These are phyloP conservation scores for Forficula auricularia DNA, from an alignment of 1,140 invertebrate species.

Conservation along the genomic window DNA sequence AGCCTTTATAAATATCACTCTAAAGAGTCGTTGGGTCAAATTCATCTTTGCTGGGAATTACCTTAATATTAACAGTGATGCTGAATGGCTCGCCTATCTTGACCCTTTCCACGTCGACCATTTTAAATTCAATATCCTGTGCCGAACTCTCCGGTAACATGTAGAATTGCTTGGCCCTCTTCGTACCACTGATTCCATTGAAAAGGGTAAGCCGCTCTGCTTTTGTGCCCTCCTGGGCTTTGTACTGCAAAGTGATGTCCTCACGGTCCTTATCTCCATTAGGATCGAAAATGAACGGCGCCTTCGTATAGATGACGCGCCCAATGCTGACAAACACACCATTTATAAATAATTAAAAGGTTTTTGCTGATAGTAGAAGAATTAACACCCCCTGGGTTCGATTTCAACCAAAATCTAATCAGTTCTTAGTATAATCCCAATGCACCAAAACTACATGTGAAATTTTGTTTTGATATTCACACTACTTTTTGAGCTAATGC, in stretches of 20 bases:
- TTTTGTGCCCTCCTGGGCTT: slow-evolving; percentile 49
- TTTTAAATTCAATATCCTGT: slow-evolving; percentile 48
- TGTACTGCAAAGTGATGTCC: slow-evolving; percentile 55
- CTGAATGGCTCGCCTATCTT: slow-evolving; percentile 47
- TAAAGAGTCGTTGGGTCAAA: too few relatives aligned
- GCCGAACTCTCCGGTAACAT: slow-evolving; percentile 31
- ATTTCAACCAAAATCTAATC: too few relatives aligned
- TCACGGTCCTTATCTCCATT: slow-evolving; percentile 45
- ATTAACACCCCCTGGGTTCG: too few relatives aligned
- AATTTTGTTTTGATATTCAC: too few relatives aligned
- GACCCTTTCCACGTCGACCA: slow-evolving; percentile 46
- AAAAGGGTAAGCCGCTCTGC: slow-evolving; percentile 46
- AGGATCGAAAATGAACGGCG: slow-evolving; percentile 47
- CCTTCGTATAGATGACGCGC: slow-evolving; percentile 56
- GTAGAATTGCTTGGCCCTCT: slow-evolving; percentile 45
- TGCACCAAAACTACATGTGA: too few relatives aligned
- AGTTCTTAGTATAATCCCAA: too few relatives aligned
- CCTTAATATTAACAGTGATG: slow-evolving; percentile 41
- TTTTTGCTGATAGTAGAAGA: too few relatives aligned
- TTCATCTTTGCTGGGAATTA: slow-evolving; percentile 11
- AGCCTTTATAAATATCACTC: too few relatives aligned
- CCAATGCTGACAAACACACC: slow-evolving; percentile 44
- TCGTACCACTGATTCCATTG: slow-evolving; percentile 43
- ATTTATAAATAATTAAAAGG: too few relatives aligned
- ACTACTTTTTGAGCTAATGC: too few relatives aligned